These are phyloP conservation scores for Tethea ocularis DNA, from an alignment of 2,888 invertebrate species.

Conservation along the genomic window DNA sequence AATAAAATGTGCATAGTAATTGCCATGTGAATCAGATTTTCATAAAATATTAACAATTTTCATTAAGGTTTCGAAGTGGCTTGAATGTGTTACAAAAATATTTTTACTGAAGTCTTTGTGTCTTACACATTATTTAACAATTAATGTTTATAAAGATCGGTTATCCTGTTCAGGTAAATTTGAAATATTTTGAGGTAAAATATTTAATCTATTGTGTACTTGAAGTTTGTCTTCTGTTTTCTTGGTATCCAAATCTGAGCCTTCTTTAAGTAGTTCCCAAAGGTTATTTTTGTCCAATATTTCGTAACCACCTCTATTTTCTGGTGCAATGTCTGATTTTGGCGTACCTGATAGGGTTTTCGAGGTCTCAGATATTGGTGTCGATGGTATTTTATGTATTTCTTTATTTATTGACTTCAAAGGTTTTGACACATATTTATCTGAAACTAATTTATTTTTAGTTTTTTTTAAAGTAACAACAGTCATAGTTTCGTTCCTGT, in stretches of 20 bases:
- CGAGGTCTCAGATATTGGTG: constrained; percentile 79
- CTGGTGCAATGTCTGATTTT: constrained; percentile 71
- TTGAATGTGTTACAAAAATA: constrained; percentile 77
- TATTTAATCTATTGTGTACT: constrained; percentile 60
- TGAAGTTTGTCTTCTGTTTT: constrained; percentile 71
- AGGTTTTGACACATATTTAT: constrained; percentile 56
- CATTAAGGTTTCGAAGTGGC: constrained; percentile 42
- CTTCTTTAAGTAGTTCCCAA: constrained; percentile 86
- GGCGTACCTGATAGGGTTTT: constrained; percentile 56
- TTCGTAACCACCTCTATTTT: constrained; percentile 81
- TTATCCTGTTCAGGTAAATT: constrained; percentile 54
- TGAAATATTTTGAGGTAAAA: constrained; percentile 58
- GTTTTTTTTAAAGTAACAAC: constrained; percentile 51
- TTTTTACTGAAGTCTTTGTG: constrained; percentile 74
- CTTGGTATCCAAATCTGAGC: constrained; percentile 54
- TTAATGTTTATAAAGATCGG: constrained; percentile 74
- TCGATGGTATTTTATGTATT: constrained; percentile 76
- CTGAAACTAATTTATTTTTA: constrained; percentile 49
- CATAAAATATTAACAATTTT: constrained; percentile 44
- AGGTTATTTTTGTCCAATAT: constrained; percentile 84
- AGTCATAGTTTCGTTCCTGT: constrained; percentile 36
- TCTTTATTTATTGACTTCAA: constrained; percentile 80
- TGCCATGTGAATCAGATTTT: constrained; percentile 33
- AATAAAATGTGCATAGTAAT: constrained; percentile 67
- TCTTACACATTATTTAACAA: constrained; percentile 78